Evolutionary conservation across 2,113 vertebrate species (phyloP), one percentile per base, ranked within the genome.

Genomic region (Nannospalax galili): DNA sequence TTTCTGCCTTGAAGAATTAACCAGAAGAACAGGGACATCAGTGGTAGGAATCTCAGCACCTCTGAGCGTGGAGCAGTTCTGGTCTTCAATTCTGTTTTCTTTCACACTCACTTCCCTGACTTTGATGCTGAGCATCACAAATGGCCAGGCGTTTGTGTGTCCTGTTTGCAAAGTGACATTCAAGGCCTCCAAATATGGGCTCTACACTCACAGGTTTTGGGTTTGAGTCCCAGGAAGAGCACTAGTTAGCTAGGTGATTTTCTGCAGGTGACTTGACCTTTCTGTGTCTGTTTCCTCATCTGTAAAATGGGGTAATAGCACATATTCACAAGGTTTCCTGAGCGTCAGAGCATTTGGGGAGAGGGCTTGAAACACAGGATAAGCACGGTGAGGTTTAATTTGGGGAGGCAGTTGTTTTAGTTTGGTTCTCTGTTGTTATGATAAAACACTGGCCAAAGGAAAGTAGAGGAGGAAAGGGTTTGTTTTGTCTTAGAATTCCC

Each of bases 1-100:
- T 75, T 93, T 70, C 85, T 96, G 93, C 77, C 56, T 35, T 79
- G 92, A 94, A 81, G 62, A 67, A 89, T 64, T n/a, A 88, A 35
- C 75, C 32, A 35, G 91, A 90, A 84, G 93, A 85, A 88, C 3
- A 37, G 28, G 48, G 91, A 79, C 89, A 80, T 32, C 78, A 26
- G n/a, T 56, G 77, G 17, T 5, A 4, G 58, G 78, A 10, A 28
- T 32, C 11, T 1, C 9, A 45, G 81, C 30, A 24, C 7, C 9
- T 52, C 12, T 4, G 30, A 58, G 26, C 24, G 2, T 8, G 30
- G 84, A 30, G 26, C 26, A 77, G 45, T 35, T 28, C 32, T 67
- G 58, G 70, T 15, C 72, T 40, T 88, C 30, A 88, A 24, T 32
- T 65, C 8, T 3, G 14, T 35, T 56, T 24, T 30, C 3, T 26